Evolutionary conservation across 2,113 vertebrate genomes (phyloP).

Genomic region (Equus przewalskii): DNA sequence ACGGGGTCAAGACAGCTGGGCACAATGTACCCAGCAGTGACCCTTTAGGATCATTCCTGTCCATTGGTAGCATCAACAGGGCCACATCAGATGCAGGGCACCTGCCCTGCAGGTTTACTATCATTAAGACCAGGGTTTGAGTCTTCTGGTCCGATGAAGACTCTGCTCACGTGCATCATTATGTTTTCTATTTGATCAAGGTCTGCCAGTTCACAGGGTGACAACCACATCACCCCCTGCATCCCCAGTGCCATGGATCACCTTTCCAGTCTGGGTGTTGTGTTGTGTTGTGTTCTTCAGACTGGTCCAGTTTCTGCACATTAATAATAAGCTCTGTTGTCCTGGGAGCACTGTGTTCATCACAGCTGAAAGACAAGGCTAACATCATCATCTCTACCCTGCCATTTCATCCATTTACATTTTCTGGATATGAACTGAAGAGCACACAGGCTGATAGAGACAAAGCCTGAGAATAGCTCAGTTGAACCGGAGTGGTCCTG

Average conservation of each 20-base stretch:
- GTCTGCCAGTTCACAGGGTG: not conserved
- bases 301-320: not conserved
- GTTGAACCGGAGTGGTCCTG: not conserved
- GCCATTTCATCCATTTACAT: not conserved
- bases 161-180: not conserved
- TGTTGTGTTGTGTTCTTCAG: not conserved
- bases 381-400: not conserved
- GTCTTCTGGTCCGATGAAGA: not conserved
- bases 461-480: not conserved
- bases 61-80: not conserved
- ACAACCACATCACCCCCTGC: not conserved
- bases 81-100: not conserved
- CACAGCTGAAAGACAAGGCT: not conserved
- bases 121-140: not conserved
- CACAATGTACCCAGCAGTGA: not conserved
- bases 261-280: not conserved
- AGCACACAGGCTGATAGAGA: not conserved
- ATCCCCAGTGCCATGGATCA: fast-evolving
- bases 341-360: not conserved
- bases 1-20: no score
- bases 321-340: not conserved
- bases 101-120: not conserved
- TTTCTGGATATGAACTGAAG: not conserved
- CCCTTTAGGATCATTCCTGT: not conserved
- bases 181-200: not conserved